These are phyloP conservation scores for Pachyrhynchus sulphureomaculatus DNA, from an alignment of 1,140 invertebrate species.

Conservation along the genomic window DNA sequence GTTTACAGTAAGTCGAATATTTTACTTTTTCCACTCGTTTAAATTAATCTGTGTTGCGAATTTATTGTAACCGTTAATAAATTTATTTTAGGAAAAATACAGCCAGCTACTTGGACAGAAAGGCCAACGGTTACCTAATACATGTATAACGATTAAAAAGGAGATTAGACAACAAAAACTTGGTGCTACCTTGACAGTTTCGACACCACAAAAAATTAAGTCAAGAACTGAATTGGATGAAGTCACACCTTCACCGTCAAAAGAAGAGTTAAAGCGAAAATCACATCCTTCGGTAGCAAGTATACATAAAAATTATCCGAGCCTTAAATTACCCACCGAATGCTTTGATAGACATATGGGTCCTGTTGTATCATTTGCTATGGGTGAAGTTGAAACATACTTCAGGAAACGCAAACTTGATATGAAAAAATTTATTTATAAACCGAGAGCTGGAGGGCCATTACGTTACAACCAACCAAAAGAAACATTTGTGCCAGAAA, in stretches of 20 bases:
- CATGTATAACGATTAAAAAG: constrained; percentile 13
- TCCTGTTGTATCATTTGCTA: constrained; percentile 21
- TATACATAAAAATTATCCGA: constrained; percentile 22
- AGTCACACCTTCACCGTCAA: neutral
- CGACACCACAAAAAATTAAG: neutral
- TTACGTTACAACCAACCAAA: constrained; percentile 3
- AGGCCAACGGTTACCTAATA: constrained; percentile 12
- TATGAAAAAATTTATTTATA: constrained; percentile 20
- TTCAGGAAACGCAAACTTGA: constrained; percentile 21
- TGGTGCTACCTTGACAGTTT: neutral
- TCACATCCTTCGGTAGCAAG: constrained; percentile 19
- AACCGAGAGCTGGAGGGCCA: neutral
- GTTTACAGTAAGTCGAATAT: too few relatives aligned
- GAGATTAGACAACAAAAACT: neutral
- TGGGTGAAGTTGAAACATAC: constrained; percentile 28
- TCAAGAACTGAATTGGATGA: neutral
- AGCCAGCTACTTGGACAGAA: neutral
- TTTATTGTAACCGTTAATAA: too few relatives aligned
- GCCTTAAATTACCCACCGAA: constrained; percentile 24
- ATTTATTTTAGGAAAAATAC: constrained; percentile 9
- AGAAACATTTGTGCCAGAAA: constrained; percentile 4
- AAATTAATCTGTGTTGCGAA: too few relatives aligned
- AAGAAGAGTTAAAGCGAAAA: neutral
- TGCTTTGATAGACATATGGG: constrained; percentile 22
- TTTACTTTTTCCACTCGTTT: too few relatives aligned